Evolutionary conservation across 2,797 vertebrate genomes (phyloP), one percentile per base, ranked within the genome.

Genomic region (Masticophis lateralis): DNA sequence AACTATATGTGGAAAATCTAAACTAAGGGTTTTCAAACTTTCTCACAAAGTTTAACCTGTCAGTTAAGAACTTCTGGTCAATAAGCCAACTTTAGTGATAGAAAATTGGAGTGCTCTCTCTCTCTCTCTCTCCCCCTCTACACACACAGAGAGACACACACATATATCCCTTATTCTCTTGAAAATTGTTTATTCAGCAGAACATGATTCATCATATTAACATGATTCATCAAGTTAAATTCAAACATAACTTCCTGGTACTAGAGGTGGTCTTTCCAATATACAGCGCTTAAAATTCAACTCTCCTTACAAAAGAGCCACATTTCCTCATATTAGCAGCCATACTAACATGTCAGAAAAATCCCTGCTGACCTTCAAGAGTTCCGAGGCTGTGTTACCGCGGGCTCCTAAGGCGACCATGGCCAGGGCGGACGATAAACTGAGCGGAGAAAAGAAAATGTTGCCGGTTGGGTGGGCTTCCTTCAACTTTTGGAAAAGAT

Each of bases 371-470:
- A 56, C 55, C 55, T 99, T 97, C 91, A 97, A 96, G 95, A 99
- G 93, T 96, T 99, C 98, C 22, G 96, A 63, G 0, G 98, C 98
- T 0, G 99, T 99, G 60, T 97, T 83, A 28, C 98, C 98, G 97
- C 63, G 97, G 13, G 99, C 94, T 6, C 99, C 99, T 92, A 99
- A 94, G 88, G 96, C 96, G 57, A 99, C 95, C 99, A 99, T 99
- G 8, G 98, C 98, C 94, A 99, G 92, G 0, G 99, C 99, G 0
- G 98, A 97, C 37, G 98, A 98, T 94, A 99, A 95, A 96, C 98
- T 98, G 83, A 98, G 3, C 0, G 99, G 99, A 0, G 99, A 99
- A 92, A 98, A 28, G 92, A 99, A 99, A 92, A 99, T 22, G 90
- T 99, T 99, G 12, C 96, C 97, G 0, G 32, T 69, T 6, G 97